Conservation (phyloP, 2,797 vertebrate species). For the Microctenopoma steveboyesi region DNA sequence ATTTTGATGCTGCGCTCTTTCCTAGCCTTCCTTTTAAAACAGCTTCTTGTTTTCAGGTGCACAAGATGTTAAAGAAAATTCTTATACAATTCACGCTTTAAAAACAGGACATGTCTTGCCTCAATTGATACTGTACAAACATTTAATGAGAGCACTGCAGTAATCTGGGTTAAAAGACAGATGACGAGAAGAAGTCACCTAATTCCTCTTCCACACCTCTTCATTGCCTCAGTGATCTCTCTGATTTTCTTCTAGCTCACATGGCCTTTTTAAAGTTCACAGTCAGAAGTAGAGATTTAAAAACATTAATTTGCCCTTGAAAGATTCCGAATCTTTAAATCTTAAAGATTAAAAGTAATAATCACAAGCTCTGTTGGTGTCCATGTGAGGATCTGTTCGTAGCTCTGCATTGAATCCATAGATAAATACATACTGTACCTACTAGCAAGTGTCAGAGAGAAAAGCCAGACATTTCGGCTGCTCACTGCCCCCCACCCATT, state of each 20-base stretch:
- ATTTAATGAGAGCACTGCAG: slow-evolving; percentile 31
- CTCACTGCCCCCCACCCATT: no score
- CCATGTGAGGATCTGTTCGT: no score
- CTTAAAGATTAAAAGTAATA: neutral
- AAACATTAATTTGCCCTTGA: neutral
- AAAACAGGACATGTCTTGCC: slow-evolving; percentile 35
- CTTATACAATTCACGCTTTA: slow-evolving; percentile 4
- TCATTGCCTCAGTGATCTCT: no score
- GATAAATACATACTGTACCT: no score
- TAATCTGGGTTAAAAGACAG: slow-evolving; percentile 44
- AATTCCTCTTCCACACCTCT: neutral
- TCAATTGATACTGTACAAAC: slow-evolving; percentile 43
- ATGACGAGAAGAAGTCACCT: slow-evolving; percentile 4
- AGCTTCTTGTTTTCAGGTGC: neutral
- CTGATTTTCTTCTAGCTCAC: neutral
- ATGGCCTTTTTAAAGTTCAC: neutral
- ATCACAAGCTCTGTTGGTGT: no score
- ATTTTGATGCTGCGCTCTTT: neutral
- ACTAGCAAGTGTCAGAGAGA: no score
- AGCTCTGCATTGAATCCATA: no score
- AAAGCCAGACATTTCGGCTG: neutral
- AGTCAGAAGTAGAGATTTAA: neutral
- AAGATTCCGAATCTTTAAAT: neutral
- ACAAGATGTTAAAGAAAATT: slow-evolving; percentile 23
- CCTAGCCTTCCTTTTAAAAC: neutral